These are phyloP conservation scores for Eucera pruinosa DNA, from an alignment of 2,888 invertebrate genomes.

Conservation along the genomic window DNA sequence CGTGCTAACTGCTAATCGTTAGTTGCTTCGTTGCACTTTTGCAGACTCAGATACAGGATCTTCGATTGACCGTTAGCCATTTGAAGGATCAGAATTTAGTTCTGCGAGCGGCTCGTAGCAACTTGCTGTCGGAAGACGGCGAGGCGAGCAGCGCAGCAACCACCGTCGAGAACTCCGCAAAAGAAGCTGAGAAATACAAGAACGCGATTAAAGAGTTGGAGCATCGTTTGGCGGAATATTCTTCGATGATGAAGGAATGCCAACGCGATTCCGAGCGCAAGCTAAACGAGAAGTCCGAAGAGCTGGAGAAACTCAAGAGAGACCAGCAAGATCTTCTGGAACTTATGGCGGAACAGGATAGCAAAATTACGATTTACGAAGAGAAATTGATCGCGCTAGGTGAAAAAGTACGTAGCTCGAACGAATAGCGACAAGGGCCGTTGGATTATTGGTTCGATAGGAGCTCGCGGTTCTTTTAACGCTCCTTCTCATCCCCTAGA, in stretches of 20 bases:
- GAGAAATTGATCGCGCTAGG: constrained; percentile 86
- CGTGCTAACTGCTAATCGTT: no score
- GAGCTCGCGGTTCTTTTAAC: no score
- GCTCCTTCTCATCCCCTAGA: constrained; percentile 62
- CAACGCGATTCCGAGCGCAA: constrained; percentile 76
- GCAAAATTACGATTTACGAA: constrained; percentile 89
- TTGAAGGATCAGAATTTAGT: constrained; percentile 94
- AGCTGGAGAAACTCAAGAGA: constrained; percentile 89
- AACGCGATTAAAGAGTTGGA: constrained; percentile 75
- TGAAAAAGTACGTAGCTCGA: constrained; percentile 83
- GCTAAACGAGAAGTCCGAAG: constrained; percentile 83
- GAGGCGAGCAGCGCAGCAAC: constrained; percentile 43
- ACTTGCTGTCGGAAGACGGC: constrained; percentile 68
- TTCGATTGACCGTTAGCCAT: constrained; percentile 89
- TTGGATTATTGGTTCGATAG: no score
- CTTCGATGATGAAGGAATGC: constrained; percentile 75
- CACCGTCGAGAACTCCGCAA: constrained; percentile 57
- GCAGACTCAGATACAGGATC: constrained; percentile 87
- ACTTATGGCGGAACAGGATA: constrained; percentile 94
- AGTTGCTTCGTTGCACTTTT: no score
- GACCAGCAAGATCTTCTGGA: constrained; percentile 98
- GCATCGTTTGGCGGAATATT: constrained; percentile 76
- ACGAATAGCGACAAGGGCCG: no score
- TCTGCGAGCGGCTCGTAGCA: constrained; percentile 88
- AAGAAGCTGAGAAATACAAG: constrained; percentile 74